Evolutionary conservation across 1,140 invertebrate genomes (phyloP).

Genomic region (Periplaneta americana): DNA sequence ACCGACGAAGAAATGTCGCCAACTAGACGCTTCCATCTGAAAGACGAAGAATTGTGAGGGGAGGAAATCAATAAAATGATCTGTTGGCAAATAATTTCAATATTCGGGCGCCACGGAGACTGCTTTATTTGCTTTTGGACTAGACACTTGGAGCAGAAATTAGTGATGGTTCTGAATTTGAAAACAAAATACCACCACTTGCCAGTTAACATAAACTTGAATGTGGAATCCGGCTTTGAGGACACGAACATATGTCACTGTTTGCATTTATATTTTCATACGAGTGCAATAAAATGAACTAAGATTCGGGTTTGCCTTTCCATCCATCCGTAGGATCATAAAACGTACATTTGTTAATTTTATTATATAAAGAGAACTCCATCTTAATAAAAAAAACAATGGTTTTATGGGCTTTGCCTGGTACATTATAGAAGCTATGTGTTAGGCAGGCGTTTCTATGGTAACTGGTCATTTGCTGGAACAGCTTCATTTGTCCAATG

Average conservation of each 20-base stretch:
- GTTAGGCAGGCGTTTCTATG: too few species aligned
- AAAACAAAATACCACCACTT: neutral
- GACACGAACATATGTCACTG: neutral
- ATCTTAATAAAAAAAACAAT: too few species aligned
- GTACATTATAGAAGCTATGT: too few species aligned
- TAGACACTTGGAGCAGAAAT: neutral
- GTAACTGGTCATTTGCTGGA: too few species aligned
- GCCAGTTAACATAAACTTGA: neutral
- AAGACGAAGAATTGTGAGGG: too few species aligned
- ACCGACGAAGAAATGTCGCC: neutral
- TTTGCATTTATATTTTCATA: too few species aligned
- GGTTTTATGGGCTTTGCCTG: too few species aligned
- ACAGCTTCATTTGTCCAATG: too few species aligned
- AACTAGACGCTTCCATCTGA: neutral
- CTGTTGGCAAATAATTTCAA: neutral
- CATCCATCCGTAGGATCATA: too few species aligned
- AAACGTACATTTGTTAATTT: too few species aligned
- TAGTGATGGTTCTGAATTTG: neutral
- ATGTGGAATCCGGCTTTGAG: neutral
- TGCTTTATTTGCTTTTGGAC: neutral
- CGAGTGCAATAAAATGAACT: neutral
- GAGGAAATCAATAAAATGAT: neutral
- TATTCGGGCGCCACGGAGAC: neutral
- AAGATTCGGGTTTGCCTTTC: neutral
- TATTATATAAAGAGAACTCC: too few species aligned